Conservation (phyloP, 2,888 invertebrate genomes). For the Iselma pallidipennis region DNA sequence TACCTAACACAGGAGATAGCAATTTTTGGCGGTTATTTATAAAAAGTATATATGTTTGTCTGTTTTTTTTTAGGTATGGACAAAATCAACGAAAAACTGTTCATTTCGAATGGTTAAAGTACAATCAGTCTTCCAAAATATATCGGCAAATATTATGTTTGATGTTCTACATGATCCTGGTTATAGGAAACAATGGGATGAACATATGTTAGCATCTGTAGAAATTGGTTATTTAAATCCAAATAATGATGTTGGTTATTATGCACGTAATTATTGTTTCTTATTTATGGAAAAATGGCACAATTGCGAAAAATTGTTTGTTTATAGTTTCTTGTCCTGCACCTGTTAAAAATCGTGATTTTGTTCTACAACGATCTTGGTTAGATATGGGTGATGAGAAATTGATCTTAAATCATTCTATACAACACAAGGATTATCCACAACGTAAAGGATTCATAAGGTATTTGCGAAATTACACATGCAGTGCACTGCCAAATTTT, state of each 20-base stretch:
- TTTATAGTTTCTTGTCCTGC: conserved; percentile 81
- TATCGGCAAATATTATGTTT: conserved; percentile 75
- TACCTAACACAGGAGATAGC: no score
- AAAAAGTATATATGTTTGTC: no score
- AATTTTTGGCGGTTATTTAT: no score
- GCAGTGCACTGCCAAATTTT: no score
- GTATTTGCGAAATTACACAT: no score
- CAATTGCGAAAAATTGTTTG: no score
- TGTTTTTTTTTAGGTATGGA: conserved; percentile 61
- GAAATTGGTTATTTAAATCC: conserved; percentile 91
- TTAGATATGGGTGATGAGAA: conserved; percentile 84
- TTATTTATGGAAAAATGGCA: no score
- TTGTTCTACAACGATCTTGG: conserved; percentile 91
- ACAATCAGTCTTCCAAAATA: conserved; percentile 70
- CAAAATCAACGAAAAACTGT: conserved; percentile 62
- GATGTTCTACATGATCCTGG: conserved; percentile 91
- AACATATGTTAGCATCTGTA: conserved; percentile 82
- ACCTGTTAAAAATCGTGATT: conserved; percentile 87
- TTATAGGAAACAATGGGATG: conserved; percentile 88
- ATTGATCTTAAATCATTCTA: conserved; percentile 88
- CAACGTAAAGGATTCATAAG: conserved; percentile 81
- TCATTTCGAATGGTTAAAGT: conserved; percentile 69
- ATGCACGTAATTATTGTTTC: conserved; percentile 72
- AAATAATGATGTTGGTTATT: conserved; percentile 92
- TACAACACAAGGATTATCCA: conserved; percentile 84